A percentile compares a stretch with the other conserved stretches of the same genome.
These are phyloP conservation scores for Sander lucioperca DNA, from an alignment of 2,113 vertebrate genomes.

Conservation along the genomic window DNA sequence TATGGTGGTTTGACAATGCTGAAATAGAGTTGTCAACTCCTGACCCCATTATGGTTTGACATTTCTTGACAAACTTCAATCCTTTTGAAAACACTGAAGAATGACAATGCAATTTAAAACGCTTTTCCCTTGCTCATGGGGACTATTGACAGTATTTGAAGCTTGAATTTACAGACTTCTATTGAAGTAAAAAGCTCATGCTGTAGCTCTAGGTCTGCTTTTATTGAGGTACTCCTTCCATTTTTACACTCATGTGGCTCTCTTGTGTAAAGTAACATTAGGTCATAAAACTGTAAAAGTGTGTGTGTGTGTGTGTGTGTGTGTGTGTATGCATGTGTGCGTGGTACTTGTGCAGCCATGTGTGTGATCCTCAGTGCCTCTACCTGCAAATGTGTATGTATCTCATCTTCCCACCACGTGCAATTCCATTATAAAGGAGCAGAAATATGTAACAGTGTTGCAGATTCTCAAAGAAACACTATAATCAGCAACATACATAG, in stretches of 20 bases:
- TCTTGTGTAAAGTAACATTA: conserved; percentile 29
- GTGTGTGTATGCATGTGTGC: not conserved
- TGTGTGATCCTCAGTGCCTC: not conserved
- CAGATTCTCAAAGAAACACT: not conserved
- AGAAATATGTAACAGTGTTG: not conserved
- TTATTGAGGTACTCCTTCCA: conserved; percentile 25
- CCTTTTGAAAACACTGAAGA: conserved; percentile 37
- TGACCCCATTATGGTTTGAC: conserved; percentile 50
- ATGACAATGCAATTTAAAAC: conserved; percentile 48
- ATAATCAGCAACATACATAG: not conserved
- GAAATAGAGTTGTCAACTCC: conserved; percentile 65
- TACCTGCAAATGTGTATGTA: not conserved
- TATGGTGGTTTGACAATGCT: conserved; percentile 47
- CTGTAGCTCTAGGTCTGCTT: conserved; percentile 21
- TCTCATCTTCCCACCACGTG: not conserved
- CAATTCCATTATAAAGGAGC: not conserved
- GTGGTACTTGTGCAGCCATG: not conserved
- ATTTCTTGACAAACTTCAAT: conserved; percentile 57
- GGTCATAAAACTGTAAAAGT: not conserved
- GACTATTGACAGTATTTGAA: conserved; percentile 31
- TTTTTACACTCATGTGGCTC: conserved; percentile 22
- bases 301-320: not conserved
- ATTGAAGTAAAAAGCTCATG: conserved; percentile 17
- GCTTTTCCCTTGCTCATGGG: conserved; percentile 44
- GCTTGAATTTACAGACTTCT: conserved; percentile 46